Base-by-base conservation (phyloP, 2,888 invertebrate species). In the Agonopterix alstromeriana region DNA sequence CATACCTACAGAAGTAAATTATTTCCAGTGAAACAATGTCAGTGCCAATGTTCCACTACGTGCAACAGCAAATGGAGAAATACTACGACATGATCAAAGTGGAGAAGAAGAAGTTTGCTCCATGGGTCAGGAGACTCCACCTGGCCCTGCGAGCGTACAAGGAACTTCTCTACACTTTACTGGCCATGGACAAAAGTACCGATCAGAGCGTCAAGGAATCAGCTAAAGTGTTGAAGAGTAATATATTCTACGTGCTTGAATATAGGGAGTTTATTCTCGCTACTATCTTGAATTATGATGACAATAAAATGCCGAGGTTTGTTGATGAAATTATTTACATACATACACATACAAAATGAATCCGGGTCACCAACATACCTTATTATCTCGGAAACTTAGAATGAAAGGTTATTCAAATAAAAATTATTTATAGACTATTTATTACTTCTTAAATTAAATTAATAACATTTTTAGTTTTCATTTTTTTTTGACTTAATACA, bases 181-280 rank as follows among this genome's bases (percentile, higher is more conserved):
- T 92, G 54, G 92, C 91, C 10, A 96, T 98, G 95, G 96, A 97
- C 76, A 92, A 90, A 70, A 92, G 93, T 52, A 73, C 82, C 2
- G 95, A 96, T 70, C 80, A 84, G 38, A 90, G 91, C 17, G 93
- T 97, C 1, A 90, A 91, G 57, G 94, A 95, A 48, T 94, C 96
- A 10, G 93, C 97, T 41, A 94, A 93, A 83, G 94, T 97, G 63
- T 93, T 98, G 58, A 95, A 97, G 81, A 94, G 95, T 78, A 96
- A 96, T 77, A 92, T 97, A 57, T 97, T 98, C 82, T 98, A 98
- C 82, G 94, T 97, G 43, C 90, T 95, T 62, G 98, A 99, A 81
- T 98, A 98, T 78, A 91, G 98, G 55, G 98, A 99, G 81, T 93
- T 97, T 59, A 92, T 97, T 67, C 85, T 97, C 49, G 91, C 92